Percentiles rank a stretch among this genome's conserved stretches.
Evolutionary conservation across 2,797 vertebrate species (phyloP).

Genomic region (Caiman crocodilus): DNA sequence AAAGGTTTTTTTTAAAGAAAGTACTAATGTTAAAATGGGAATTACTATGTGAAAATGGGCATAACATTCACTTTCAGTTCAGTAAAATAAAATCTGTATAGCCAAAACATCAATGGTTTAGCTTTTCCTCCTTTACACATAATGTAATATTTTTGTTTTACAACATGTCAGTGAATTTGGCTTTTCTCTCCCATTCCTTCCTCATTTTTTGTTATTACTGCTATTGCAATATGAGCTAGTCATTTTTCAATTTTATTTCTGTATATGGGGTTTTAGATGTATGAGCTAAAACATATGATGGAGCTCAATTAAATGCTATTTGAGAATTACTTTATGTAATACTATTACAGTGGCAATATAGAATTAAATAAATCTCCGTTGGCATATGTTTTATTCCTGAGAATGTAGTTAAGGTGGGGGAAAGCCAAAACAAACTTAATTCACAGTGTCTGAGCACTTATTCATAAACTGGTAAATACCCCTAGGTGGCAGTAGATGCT

Average conservation of each 20-base stretch:
- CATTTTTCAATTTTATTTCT: neutral
- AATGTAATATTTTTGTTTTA: neutral
- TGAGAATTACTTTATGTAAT: neutral
- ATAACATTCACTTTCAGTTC: neutral
- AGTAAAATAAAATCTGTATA: neutral
- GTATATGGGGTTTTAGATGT: neutral
- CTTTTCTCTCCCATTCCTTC: no score
- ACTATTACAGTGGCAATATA: neutral
- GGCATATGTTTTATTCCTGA: neutral
- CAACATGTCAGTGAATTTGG: neutral
- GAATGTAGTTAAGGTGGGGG: neutral
- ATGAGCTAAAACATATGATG: neutral
- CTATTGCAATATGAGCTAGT: neutral
- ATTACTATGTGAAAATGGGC: neutral
- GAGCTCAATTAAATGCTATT: neutral
- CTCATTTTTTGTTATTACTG: no score
- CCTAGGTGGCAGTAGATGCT: slow-evolving; percentile 62
- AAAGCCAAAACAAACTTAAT: neutral
- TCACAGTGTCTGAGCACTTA: neutral
- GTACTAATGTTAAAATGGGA: neutral
- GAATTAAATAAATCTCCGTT: neutral
- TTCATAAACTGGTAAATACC: slow-evolving; percentile 26
- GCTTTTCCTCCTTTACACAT: neutral
- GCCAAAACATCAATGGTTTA: neutral
- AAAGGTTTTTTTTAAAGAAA: neutral